Conservation (phyloP, 2,113 vertebrate species). For the Eudyptes chrysolophus region DNA sequence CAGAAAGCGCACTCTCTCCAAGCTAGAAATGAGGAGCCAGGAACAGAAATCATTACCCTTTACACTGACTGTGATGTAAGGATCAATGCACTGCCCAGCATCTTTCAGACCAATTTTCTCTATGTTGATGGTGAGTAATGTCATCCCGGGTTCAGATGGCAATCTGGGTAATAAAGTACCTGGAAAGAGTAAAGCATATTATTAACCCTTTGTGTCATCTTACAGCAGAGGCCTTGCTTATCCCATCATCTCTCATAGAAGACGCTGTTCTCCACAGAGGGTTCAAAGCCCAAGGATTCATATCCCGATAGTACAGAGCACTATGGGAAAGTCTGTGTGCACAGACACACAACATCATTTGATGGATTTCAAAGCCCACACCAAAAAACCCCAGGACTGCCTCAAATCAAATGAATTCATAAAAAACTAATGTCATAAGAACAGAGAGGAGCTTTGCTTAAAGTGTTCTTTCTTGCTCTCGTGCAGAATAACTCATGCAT, state of each 20-base stretch:
- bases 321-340: not conserved
- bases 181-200: constrained; percentile 60
- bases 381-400: not conserved
- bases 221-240: not conserved
- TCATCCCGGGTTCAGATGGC: constrained; percentile 96
- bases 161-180: constrained; percentile 94
- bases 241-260: not conserved
- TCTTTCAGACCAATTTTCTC: constrained; percentile 98
- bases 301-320: not conserved
- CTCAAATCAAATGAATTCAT: not conserved
- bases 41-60: constrained; percentile 82
- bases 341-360: not conserved
- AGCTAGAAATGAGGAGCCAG: not conserved
- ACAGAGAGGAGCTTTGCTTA: not conserved
- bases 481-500: not conserved
- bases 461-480: not conserved
- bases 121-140: constrained; percentile 91
- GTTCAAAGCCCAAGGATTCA: not conserved
- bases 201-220: not conserved
- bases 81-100: constrained; percentile 96
- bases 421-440: not conserved
- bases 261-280: not conserved
- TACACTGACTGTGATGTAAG: constrained; percentile 94
- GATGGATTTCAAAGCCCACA: not conserved
- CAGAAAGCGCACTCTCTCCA: not conserved